A percentile compares a stretch with the other conserved stretches of the same genome.
These are phyloP conservation scores for Halictus ligatus DNA, from an alignment of 2,888 invertebrate genomes.

Conservation along the genomic window DNA sequence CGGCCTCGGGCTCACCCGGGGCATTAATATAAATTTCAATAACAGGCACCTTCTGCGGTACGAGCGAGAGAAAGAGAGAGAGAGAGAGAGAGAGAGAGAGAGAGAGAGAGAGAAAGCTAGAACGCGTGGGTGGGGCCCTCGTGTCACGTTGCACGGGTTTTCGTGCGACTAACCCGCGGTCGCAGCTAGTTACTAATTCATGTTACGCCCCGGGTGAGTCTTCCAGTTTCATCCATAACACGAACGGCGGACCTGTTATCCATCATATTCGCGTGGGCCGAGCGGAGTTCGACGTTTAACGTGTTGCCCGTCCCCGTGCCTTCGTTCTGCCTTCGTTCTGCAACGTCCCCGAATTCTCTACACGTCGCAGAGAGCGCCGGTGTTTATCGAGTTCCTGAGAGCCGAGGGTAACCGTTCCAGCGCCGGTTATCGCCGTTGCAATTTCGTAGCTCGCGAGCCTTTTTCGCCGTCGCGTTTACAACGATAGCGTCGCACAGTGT, in stretches of 20 bases:
- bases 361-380: not conserved
- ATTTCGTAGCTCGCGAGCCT: not conserved
- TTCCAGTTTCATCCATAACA: conserved; percentile 50
- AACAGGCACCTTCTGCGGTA: conserved; percentile 64
- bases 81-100: not conserved
- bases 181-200: conserved; percentile 61
- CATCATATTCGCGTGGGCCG: conserved; percentile 20
- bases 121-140: conserved; percentile 33
- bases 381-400: not conserved
- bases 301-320: not conserved
- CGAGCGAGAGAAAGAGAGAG: not conserved
- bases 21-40: conserved; percentile 79
- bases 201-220: conserved; percentile 44
- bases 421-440: not conserved
- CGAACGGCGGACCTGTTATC: conserved; percentile 30
- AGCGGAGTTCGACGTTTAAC: conserved; percentile 33
- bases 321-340: not conserved
- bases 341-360: not conserved
- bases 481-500: too few relatives aligned
- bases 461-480: not conserved
- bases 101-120: not conserved
- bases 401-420: not conserved
- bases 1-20: conserved; percentile 64
- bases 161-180: conserved; percentile 16
- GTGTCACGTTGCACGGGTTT: conserved; percentile 22